Percentiles rank a stretch among this genome's conserved stretches.
Evolutionary conservation across 2,113 vertebrate species (phyloP).

Genomic region (Micronisus gabar): DNA sequence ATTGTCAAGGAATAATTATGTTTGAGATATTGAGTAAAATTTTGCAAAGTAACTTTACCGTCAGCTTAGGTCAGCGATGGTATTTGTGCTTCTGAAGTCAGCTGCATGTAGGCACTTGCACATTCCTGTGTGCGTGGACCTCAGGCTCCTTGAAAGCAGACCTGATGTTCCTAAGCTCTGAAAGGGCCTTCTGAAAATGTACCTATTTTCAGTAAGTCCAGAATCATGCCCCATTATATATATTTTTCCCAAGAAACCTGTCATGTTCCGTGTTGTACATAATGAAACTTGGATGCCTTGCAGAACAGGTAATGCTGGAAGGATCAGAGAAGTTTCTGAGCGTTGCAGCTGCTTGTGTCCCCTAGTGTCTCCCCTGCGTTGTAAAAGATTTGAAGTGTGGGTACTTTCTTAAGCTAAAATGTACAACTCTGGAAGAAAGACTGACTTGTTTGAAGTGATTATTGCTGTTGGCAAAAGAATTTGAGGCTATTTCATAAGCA

Average conservation of each 20-base stretch:
- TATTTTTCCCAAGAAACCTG: neutral
- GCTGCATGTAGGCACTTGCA: neutral
- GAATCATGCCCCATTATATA: neutral
- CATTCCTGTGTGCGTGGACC: neutral
- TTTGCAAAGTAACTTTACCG: neutral
- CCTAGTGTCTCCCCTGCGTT: neutral
- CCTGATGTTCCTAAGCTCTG: neutral
- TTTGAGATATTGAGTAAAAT: neutral
- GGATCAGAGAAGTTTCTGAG: neutral
- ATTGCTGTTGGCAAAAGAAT: constrained; percentile 17
- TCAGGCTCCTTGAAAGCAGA: neutral
- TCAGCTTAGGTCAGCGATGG: neutral
- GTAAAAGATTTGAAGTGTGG: neutral
- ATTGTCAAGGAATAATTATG: neutral
- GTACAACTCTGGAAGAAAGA: neutral
- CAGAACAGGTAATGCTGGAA: neutral
- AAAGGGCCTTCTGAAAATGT: neutral
- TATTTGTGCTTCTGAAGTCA: neutral
- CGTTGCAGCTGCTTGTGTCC: neutral
- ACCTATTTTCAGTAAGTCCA: neutral
- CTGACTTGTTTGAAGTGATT: constrained; percentile 6
- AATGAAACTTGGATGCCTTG: neutral
- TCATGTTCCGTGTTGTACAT: neutral
- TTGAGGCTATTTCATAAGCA: neutral
- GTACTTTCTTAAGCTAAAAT: neutral